Base-by-base conservation (phyloP, 1,140 invertebrate species). In the Sarcophaga bullata region DNA sequence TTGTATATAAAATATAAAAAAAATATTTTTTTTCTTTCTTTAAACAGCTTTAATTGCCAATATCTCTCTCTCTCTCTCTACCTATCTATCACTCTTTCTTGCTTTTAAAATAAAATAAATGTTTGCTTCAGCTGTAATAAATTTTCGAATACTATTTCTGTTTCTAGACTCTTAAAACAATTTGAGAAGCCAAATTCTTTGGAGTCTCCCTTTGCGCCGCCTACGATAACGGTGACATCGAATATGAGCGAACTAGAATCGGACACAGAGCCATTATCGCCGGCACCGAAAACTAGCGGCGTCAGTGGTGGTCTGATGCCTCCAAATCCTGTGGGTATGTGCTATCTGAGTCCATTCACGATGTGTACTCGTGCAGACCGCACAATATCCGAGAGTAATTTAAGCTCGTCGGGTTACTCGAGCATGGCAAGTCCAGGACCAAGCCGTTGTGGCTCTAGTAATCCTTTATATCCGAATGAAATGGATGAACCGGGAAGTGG, bases 331-430 rank as follows among this genome's bases (percentile, higher is more conserved):
- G 85, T 85, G 25, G 93, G 93, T 48, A 94, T 95, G 93, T 93
- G 92, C 81, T 95, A 95, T 86, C 88, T 96, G 50, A 95, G 94
- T 87, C 95, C 95, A 8, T 95, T 95, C 86, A 93, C 94, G 1
- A 94, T 95, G 91, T 92, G 93, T 46, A 91, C 93, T 10, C 89
- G 93, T 84, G 92, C 93, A 11, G 94, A 95, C 85, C 91, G 95
- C 85, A 93, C 94, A 15, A 94, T 94, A 15, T 96, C 95, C 0
- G 95, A 96, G 89, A 95, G 94, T 0, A 96, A 96, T 89, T 89
- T 96, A 25, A 95, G 94, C 83, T 95, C 95, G 10, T 95, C 94
- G 1, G 95, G 95, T n/a, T 96, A 96, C 86, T 95, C 94, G 83
- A 95, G 95, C 6, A 95, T 95, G 93, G 94, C 95, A 3, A 95